A percentile compares a stretch with the other conserved stretches of the same genome.
Conservation (phyloP, 2,113 vertebrate species). For the Tetrao urogallus region DNA sequence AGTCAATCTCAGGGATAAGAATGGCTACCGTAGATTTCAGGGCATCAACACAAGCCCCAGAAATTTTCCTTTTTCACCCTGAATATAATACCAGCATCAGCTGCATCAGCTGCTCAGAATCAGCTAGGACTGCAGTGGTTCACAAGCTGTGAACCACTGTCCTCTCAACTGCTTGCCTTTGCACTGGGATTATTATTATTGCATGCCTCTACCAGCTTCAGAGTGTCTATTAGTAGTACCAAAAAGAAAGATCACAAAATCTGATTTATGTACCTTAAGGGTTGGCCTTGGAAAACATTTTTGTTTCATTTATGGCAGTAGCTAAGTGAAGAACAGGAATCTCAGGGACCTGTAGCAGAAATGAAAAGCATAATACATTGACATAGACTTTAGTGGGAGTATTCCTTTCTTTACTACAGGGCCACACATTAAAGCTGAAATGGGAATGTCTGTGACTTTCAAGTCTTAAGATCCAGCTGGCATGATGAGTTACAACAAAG, state of each 20-base stretch:
- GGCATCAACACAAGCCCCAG: neutral
- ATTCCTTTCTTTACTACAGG: neutral
- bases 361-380: neutral
- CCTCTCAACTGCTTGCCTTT: neutral
- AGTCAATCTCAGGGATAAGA: neutral
- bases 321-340: neutral
- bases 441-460: neutral
- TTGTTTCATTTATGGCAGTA: neutral
- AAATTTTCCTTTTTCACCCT: neutral
- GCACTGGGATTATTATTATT: neutral
- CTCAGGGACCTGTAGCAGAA: neutral
- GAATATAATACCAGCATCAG: neutral
- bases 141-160: neutral
- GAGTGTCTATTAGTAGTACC: too few relatives aligned
- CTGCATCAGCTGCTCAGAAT: neutral
- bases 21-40: neutral
- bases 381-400: neutral
- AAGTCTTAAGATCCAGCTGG: neutral
- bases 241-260: neutral
- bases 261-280: neutral
- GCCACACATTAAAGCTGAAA: neutral
- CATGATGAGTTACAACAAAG: neutral
- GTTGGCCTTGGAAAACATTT: neutral
- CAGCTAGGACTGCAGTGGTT: neutral
- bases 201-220: neutral